Percentiles rank a stretch among this genome's conserved stretches.
These are phyloP conservation scores for Cuculus canorus DNA, from an alignment of 2,797 vertebrate genomes.

Conservation along the genomic window DNA sequence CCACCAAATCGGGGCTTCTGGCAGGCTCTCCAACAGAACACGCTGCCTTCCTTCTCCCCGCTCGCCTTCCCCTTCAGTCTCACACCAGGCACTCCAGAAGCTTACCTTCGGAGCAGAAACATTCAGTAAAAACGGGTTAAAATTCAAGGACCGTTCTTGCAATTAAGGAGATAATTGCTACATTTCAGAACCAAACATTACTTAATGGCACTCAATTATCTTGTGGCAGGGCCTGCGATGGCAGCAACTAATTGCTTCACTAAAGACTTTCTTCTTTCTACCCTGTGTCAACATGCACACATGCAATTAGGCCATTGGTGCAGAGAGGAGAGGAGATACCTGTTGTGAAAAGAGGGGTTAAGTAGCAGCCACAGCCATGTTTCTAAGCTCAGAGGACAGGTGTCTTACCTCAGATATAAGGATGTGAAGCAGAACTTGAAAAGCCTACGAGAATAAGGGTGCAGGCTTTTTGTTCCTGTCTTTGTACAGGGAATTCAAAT, in stretches of 20 bases:
- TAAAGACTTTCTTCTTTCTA: slow-evolving; percentile 58
- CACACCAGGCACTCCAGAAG: not conserved
- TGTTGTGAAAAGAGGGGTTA: not conserved
- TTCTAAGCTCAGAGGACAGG: not conserved
- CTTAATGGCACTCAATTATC: slow-evolving; percentile 61
- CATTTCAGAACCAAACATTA: slow-evolving; percentile 60
- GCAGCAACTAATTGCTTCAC: slow-evolving; percentile 65
- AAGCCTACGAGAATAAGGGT: not conserved
- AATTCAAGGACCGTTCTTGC: slow-evolving; percentile 46
- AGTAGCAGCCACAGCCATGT: not conserved
- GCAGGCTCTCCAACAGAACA: not conserved
- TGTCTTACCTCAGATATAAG: not conserved
- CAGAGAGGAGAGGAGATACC: not conserved
- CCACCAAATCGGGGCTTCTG: not conserved
- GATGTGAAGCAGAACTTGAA: not conserved
- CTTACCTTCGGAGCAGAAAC: not conserved
- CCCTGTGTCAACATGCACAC: not conserved
- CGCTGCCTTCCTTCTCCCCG: not conserved
- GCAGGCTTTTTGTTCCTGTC: not conserved
- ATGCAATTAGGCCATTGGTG: not conserved
- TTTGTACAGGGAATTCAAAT: not conserved
- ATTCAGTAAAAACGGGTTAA: slow-evolving; percentile 39
- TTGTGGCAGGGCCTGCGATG: slow-evolving; percentile 55
- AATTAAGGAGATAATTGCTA: slow-evolving; percentile 62
- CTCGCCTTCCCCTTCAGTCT: not conserved